Evolutionary conservation across 2,113 vertebrate genomes (phyloP).

Genomic region (Pteropus alecto): DNA sequence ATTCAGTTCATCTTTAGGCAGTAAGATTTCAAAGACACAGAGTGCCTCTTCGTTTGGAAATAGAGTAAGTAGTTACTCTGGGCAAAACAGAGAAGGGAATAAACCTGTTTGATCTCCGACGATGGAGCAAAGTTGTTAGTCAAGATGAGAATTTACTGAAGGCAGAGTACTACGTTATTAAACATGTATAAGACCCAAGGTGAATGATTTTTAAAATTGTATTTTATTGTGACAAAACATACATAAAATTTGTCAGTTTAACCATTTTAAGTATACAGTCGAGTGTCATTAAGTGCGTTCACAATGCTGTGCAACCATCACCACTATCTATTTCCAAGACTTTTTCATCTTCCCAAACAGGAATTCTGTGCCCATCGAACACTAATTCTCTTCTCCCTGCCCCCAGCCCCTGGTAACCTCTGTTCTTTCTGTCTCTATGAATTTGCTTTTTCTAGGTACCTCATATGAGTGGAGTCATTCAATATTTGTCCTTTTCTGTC

Average conservation of each 20-base stretch:
- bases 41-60: background rate
- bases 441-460: background rate
- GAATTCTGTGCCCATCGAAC: background rate
- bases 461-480: background rate
- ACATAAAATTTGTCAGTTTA: background rate
- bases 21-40: background rate
- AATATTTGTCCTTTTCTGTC: background rate
- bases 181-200: background rate
- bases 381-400: background rate
- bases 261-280: background rate
- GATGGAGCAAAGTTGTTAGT: background rate
- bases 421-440: background rate
- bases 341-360: background rate
- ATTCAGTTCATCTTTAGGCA: background rate
- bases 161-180: background rate
- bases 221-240: background rate
- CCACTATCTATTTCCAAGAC: background rate
- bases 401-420: background rate
- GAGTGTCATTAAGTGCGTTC: too few relatives aligned
- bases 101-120: background rate
- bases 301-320: background rate
- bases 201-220: background rate
- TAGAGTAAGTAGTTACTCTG: background rate
- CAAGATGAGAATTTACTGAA: background rate
- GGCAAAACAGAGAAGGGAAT: background rate